These are phyloP conservation scores for Shargacucullia verbasci DNA, from an alignment of 2,888 invertebrate species.

Conservation along the genomic window DNA sequence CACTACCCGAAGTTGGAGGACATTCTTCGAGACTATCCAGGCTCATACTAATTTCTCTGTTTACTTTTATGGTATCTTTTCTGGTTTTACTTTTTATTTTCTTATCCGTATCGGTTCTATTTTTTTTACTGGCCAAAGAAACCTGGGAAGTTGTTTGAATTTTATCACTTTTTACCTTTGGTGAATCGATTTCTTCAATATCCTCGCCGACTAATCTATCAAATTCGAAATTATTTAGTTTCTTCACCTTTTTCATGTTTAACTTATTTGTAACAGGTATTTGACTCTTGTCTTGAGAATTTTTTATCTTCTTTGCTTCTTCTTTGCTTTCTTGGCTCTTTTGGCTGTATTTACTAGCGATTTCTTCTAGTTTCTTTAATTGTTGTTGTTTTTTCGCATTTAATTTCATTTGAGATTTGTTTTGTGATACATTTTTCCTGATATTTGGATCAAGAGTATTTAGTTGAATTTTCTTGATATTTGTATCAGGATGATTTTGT, in stretches of 20 bases:
- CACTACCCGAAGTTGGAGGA: conserved; percentile 47
- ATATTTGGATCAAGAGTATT: conserved; percentile 73
- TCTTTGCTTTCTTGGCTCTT: conserved; percentile 62
- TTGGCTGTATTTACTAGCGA: conserved; percentile 77
- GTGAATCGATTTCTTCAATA: conserved; percentile 27
- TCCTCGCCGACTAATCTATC: conserved; percentile 40
- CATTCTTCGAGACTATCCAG: conserved; percentile 80
- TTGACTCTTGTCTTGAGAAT: conserved; percentile 68
- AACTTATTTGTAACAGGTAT: conserved; percentile 73
- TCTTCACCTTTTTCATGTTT: conserved; percentile 44
- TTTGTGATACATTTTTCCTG: conserved; percentile 61
- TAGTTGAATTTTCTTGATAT: conserved; percentile 70
- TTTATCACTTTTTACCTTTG: conserved; percentile 40
- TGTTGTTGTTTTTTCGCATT: conserved; percentile 76
- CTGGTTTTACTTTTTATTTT: conserved; percentile 45
- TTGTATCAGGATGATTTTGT: conserved; percentile 46
- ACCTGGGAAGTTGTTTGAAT: conserved; percentile 35
- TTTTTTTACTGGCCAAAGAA: conserved; percentile 39
- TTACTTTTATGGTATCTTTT: conserved; percentile 46
- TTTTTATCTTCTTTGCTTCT: conserved; percentile 49
- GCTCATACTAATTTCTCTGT: conserved; percentile 80
- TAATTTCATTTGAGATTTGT: conserved; percentile 67
- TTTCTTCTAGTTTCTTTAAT: conserved; percentile 80
- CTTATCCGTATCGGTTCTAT: conserved; percentile 42
- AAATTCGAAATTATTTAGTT: conserved; percentile 39